Base-by-base conservation (phyloP, 2,113 vertebrate genomes). In the Microtus montanus region DNA sequence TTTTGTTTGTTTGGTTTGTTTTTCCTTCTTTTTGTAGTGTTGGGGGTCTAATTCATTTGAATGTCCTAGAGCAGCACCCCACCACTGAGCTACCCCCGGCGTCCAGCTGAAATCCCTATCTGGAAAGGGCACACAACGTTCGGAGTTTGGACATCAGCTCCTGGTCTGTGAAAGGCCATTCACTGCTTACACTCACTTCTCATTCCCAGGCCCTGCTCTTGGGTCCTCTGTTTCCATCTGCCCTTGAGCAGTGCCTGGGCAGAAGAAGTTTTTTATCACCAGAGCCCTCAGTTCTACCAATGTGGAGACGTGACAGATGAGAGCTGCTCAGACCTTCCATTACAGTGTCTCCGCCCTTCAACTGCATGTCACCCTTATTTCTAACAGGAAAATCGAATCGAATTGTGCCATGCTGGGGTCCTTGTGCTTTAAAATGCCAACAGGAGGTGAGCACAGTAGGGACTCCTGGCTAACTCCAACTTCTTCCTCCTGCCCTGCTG, bases 371-470 rank as follows among this genome's bases (percentile, higher is more conserved):
- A 0, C 35, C 44, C 61, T 93, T 33, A 0, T 26, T 3, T 24
- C 44, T 61, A n/a, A 11, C 87, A 75, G 35, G 87, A 89, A 77
- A 47, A 54, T 24, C n/a, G 14, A 33, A 64, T 20, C 35, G 24
- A 35, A 35, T 13, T 9, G 7, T 41, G 10, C 33, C 11, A 1
- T 17, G 22, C n/a, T n/a, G 77, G 41, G 11, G 20, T 41, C 64
- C 70, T 79, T 92, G 26, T 80, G 66, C 87, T 77, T 90, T 78
- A 70, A 84, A 91, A 91, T 71, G 68, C 74, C 17, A n/a, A 44
- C 71, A 30, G 38, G 47, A 88, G 82, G 35, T 7, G 49, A 78
- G 33, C 0, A 0, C 35, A 71, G 4, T 5, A 0, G 71, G 78
- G 47, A 10, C 47, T 41, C 6, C 0, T 8, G 33, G 86, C 38